Evolutionary conservation across 2,888 invertebrate species (phyloP), one percentile per base, ranked within the genome.

Genomic region (Chelonus formosanus): DNA sequence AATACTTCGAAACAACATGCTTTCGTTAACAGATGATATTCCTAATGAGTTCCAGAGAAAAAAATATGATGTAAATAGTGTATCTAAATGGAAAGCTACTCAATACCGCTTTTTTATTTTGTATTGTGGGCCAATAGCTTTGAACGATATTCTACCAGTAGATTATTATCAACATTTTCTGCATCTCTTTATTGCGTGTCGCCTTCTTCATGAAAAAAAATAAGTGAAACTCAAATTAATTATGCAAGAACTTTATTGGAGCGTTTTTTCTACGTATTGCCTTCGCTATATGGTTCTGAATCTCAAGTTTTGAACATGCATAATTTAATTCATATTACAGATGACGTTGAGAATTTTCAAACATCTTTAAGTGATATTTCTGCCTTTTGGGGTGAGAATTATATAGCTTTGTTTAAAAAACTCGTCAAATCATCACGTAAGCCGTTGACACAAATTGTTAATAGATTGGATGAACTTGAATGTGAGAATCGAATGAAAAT

Each of bases 21-120:
- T n/a, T n/a, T n/a, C n/a, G n/a, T n/a, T n/a, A n/a, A n/a, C n/a
- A n/a, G n/a, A n/a, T n/a, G n/a, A n/a, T n/a, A n/a, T n/a, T n/a
- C n/a, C n/a, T n/a, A n/a, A n/a, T n/a, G n/a, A n/a, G n/a, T n/a
- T n/a, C n/a, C n/a, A n/a, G n/a, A n/a, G n/a, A n/a, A n/a, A n/a
- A n/a, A n/a, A n/a, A n/a, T n/a, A n/a, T n/a, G n/a, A n/a, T n/a
- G n/a, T n/a, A n/a, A n/a, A n/a, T n/a, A n/a, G n/a, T n/a, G n/a
- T n/a, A n/a, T n/a, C n/a, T n/a, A n/a, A n/a, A n/a, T n/a, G n/a
- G n/a, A n/a, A n/a, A n/a, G n/a, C n/a, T n/a, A 3, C 70, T 66
- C 4, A 70, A 52, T 6, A 71, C 68, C 36, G 74, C 75, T 48
- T 70, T 65, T 31, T 76, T 72, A 1, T 67, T 60, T 32, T 54